phyloP scores from a whole-genome alignment of 1,140 invertebrate genomes.

The Musca vetustissima region DNA sequence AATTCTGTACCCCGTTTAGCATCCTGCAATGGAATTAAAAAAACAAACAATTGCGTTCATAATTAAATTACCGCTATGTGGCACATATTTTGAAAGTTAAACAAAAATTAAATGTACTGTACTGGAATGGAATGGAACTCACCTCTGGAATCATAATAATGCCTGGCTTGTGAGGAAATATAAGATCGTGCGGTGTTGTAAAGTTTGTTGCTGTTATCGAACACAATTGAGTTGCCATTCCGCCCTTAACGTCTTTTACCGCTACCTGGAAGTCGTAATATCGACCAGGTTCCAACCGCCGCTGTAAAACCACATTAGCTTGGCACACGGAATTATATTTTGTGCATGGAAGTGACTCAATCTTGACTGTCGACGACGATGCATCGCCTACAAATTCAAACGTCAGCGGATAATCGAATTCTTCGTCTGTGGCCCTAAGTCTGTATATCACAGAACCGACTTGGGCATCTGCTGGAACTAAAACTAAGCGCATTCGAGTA shows the following conservation, averaged over 20 bases:
- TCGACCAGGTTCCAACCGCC: constrained; percentile 71
- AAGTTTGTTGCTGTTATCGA: constrained; percentile 82
- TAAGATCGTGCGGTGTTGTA: constrained; percentile 73
- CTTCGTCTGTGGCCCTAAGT: constrained; percentile 80
- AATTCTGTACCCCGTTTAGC: constrained; percentile 77
- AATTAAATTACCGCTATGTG: too few species aligned
- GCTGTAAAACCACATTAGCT: constrained; percentile 77
- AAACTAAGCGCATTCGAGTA: constrained; percentile 75
- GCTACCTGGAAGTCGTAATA: constrained; percentile 80
- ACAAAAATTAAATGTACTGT: too few species aligned
- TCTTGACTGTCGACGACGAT: constrained; percentile 69
- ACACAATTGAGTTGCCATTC: constrained; percentile 73
- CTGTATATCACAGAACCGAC: constrained; percentile 82
- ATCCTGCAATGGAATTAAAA: constrained; percentile 63
- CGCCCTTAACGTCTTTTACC: constrained; percentile 75
- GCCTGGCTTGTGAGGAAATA: constrained; percentile 81
- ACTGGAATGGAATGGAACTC: too few species aligned
- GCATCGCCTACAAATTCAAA: constrained; percentile 75
- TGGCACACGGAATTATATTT: constrained; percentile 81
- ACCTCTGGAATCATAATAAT: constrained; percentile 81
- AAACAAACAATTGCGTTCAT: too few species aligned
- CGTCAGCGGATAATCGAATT: constrained; percentile 81
- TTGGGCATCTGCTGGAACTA: constrained; percentile 78
- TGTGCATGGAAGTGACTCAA: constrained; percentile 78
- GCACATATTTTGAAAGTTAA: too few species aligned